A percentile compares a stretch with the other conserved stretches of the same genome.
Conservation (phyloP, 2,113 vertebrate genomes). For the Actenoides lindsayi region DNA sequence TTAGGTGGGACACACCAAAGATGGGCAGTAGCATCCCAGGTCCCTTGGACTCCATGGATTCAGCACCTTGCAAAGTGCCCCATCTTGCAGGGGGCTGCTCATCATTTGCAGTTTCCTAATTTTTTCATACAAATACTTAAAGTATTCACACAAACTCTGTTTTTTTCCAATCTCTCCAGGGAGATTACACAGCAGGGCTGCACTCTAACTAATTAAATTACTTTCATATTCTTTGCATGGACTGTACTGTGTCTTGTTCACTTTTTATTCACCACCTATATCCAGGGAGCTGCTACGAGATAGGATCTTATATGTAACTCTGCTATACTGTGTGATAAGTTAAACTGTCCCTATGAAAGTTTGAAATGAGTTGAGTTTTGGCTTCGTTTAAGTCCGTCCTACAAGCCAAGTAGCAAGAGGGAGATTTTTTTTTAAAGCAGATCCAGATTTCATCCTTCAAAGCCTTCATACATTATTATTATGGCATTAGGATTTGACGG, state of each 20-base stretch:
- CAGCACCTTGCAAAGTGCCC: neutral
- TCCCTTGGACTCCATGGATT: neutral
- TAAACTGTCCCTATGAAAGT: neutral
- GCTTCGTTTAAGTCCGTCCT: neutral
- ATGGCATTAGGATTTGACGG: slow-evolving; percentile 14
- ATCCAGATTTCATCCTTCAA: slow-evolving; percentile 44
- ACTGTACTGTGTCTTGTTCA: neutral
- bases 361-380: slow-evolving; percentile 10
- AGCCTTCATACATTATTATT: neutral
- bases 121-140: neutral
- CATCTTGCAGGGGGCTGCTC: neutral
- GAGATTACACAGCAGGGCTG: neutral
- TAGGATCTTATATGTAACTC: neutral
- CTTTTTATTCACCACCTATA: neutral
- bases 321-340: neutral
- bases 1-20: accelerated
- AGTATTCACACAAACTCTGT: neutral
- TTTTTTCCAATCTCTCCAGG: neutral
- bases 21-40: neutral
- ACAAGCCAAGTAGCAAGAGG: neutral
- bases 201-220: neutral
- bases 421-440: slow-evolving; percentile 21
- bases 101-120: neutral
- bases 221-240: neutral
- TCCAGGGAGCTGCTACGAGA: neutral